phyloP scores from a whole-genome alignment of 1,140 invertebrate species.

The Lasioglossum albipes region DNA sequence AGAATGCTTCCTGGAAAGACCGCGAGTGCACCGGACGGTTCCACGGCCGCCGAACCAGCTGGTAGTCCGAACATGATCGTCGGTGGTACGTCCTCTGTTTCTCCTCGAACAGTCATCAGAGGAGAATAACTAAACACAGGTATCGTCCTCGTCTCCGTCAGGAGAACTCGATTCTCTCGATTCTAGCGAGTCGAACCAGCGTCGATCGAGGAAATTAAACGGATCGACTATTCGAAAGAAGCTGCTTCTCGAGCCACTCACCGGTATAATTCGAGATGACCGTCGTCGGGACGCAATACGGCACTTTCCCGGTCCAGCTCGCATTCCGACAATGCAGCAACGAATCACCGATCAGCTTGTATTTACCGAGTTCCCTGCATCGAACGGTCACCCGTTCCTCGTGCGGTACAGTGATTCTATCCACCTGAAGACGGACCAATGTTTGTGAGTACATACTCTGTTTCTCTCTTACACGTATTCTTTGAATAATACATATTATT shows the following conservation, averaged over 20 bases:
- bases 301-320: slow-evolving; percentile 86
- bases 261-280: slow-evolving; percentile 91
- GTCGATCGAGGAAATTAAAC: too few species aligned
- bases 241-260: slow-evolving; percentile 73
- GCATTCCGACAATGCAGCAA: slow-evolving; percentile 88
- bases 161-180: not conserved
- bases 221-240: not conserved
- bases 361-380: slow-evolving; percentile 89
- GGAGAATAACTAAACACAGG: slow-evolving; percentile 21
- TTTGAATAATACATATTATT: slow-evolving; percentile 55
- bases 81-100: slow-evolving; percentile 88
- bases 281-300: slow-evolving; percentile 90
- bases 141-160: not conserved
- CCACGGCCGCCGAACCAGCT: slow-evolving; percentile 89
- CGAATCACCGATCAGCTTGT: slow-evolving; percentile 87
- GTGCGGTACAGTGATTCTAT: slow-evolving; percentile 81
- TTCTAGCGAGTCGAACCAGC: too few species aligned
- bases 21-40: slow-evolving; percentile 87
- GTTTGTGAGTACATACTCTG: too few species aligned
- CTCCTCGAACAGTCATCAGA: slow-evolving; percentile 33
- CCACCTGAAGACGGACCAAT: slow-evolving; percentile 63
- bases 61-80: slow-evolving; percentile 90
- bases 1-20: slow-evolving; percentile 91
- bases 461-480: too few species aligned
- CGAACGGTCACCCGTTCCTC: slow-evolving; percentile 86